Evolutionary conservation across 2,113 vertebrate genomes (phyloP).

Genomic region (Perognathus longimembris): DNA sequence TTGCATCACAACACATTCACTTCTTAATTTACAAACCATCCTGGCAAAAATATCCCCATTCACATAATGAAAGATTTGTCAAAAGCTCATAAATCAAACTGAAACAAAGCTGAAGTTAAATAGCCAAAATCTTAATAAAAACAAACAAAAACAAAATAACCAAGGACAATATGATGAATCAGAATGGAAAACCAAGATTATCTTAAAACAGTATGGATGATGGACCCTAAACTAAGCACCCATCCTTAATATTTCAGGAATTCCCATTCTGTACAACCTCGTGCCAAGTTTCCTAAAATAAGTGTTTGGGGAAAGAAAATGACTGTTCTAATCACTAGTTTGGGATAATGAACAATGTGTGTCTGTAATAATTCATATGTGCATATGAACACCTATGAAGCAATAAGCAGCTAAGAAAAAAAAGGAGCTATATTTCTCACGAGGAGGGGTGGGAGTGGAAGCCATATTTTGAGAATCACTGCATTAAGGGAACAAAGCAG

Average conservation of each 20-base stretch:
- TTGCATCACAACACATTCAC: neutral
- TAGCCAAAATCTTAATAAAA: neutral
- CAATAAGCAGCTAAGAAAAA: neutral
- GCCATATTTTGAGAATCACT: conserved; percentile 16
- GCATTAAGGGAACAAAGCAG: neutral
- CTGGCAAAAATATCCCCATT: neutral
- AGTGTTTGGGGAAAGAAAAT: neutral
- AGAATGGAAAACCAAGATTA: neutral
- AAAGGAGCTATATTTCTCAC: conserved; percentile 13
- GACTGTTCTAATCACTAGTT: neutral
- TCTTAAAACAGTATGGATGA: conserved; percentile 6
- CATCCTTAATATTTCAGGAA: neutral
- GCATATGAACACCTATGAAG: conserved; percentile 32
- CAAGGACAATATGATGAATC: neutral
- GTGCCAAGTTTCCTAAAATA: neutral
- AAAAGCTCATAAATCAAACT: conserved; percentile 19
- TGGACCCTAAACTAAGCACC: neutral
- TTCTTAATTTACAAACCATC: conserved; percentile 42
- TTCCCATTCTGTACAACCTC: neutral
- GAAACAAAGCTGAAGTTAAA: conserved; percentile 3
- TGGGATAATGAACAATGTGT: conserved; percentile 17
- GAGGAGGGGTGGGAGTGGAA: neutral
- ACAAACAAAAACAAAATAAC: neutral
- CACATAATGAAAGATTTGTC: conserved; percentile 42
- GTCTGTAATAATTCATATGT: conserved; percentile 32